These are phyloP conservation scores for Prietella phreatophila DNA, from an alignment of 2,113 vertebrate genomes.

Conservation along the genomic window DNA sequence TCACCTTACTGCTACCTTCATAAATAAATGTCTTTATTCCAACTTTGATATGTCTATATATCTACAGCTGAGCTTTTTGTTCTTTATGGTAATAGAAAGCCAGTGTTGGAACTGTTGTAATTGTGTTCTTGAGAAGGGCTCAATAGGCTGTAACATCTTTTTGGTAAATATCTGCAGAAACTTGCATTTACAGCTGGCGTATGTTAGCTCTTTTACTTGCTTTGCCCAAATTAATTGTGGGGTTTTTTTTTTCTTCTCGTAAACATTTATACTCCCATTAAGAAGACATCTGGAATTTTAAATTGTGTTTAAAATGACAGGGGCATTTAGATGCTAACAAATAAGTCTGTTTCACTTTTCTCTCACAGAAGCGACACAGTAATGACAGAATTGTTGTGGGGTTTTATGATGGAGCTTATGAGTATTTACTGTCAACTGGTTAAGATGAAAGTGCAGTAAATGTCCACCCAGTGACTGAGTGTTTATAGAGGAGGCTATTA, in stretches of 20 bases:
- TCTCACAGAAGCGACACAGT: slow-evolving; percentile 30
- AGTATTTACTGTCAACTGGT: slow-evolving; percentile 48
- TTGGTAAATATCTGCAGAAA: background rate
- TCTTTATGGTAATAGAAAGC: background rate
- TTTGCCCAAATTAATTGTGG: slow-evolving; percentile 43
- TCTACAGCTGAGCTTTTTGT: background rate
- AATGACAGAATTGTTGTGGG: slow-evolving; percentile 44
- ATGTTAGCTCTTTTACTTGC: slow-evolving; percentile 14
- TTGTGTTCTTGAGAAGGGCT: background rate
- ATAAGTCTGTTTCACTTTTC: slow-evolving; percentile 4
- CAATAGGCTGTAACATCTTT: background rate
- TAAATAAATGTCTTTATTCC: background rate
- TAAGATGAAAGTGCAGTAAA: slow-evolving; percentile 49
- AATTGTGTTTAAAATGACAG: slow-evolving; percentile 44
- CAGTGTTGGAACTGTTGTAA: background rate
- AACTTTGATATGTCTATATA: background rate
- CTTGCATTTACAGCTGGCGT: slow-evolving; percentile 15
- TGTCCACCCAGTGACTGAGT: slow-evolving; percentile 18
- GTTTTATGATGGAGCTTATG: slow-evolving; percentile 49
- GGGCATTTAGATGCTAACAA: slow-evolving; percentile 22
- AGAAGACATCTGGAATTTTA: slow-evolving; percentile 55
- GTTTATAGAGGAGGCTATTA: slow-evolving; percentile 47
- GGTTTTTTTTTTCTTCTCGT: slow-evolving; percentile 13
- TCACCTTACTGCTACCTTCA: background rate
- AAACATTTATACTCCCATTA: slow-evolving; percentile 53